phyloP scores from a whole-genome alignment of 2,113 vertebrate species.

The Anhinga anhinga region DNA sequence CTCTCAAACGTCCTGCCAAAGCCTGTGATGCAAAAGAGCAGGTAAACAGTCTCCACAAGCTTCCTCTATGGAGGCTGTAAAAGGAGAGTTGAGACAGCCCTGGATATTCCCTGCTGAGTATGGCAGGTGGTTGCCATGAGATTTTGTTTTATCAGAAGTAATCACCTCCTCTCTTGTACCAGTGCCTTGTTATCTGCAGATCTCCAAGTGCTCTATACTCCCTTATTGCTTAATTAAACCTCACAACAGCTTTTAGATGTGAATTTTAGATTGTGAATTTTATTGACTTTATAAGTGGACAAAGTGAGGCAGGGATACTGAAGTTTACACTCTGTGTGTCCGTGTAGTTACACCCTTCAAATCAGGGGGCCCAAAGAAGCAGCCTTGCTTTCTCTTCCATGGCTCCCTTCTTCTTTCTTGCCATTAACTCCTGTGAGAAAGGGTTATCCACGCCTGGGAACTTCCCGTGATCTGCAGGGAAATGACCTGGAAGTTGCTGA shows the following conservation, averaged over 20 bases:
- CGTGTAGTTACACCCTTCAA: not conserved
- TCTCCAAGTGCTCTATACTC: not conserved
- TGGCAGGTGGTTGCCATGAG: not conserved
- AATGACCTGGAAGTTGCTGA: not conserved
- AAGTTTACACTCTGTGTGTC: not conserved
- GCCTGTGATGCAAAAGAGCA: not conserved
- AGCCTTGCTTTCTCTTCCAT: not conserved
- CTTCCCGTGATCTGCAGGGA: not conserved
- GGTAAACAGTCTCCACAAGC: not conserved
- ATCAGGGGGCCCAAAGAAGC: not conserved
- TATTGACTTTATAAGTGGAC: not conserved
- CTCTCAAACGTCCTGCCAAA: not conserved
- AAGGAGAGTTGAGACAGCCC: not conserved
- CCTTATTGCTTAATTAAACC: slow-evolving; percentile 37
- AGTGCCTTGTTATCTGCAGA: not conserved
- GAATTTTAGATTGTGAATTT: slow-evolving; percentile 2
- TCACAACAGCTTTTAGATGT: not conserved
- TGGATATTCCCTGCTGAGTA: not conserved
- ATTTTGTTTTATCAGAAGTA: slow-evolving; percentile 22
- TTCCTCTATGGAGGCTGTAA: not conserved
- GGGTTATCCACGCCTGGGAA: rapidly evolving
- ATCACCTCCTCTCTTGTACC: not conserved
- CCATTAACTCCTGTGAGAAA: not conserved
- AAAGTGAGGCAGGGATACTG: not conserved
- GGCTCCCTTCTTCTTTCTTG: not conserved